Base-by-base conservation (phyloP, 2,888 invertebrate species). In the Oscheius sp. region DNA sequence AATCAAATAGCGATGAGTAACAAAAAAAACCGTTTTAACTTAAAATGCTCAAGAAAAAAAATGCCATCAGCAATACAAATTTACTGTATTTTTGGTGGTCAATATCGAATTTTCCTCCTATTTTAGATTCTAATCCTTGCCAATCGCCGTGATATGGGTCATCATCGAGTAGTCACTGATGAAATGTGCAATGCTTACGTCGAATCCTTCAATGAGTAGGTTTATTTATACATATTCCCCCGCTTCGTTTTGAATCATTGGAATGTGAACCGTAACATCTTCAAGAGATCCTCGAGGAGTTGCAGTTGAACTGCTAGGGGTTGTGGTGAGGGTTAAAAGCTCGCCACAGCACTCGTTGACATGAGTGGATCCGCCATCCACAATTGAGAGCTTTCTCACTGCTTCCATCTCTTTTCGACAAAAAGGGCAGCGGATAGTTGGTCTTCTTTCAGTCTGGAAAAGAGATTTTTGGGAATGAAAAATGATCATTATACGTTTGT, bases 131-230 rank as follows among this genome's bases (percentile, higher is more conserved):
- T 96, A 64, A 91, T 95, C 36, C 89, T 96, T 54, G 95, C 94
- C 1, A 96, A 96, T 88, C 94, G 94, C 87, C 92, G 94, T 86
- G 96, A 96, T 87, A 94, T 95, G 94, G 91, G 93, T n/a, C 95
- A 95, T 87, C 95, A 96, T 86, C 89, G 95, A 63, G 92, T 92
- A 69, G 91, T 95, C 26, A 90, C 91, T 0, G 88, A 90, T 41
- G 67, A 74, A 9, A 72, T 72, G 47, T 74, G 74, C 32, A 68
- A 67, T 0, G 68, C 71, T 8, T 77, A 68, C 41, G 71, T 75
- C 3, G 73, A 77, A 2, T 49, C 70, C 0, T 77, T 72, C 68
- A 77, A 77, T 32, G 64, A 65, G 74, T 74, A 5, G 45, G 47
- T 4, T n/a, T 1, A 20, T 20, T 56, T 56, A 30, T 51, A 17